These are phyloP conservation scores for Aphelinus certus DNA, from an alignment of 1,140 invertebrate species.

Conservation along the genomic window DNA sequence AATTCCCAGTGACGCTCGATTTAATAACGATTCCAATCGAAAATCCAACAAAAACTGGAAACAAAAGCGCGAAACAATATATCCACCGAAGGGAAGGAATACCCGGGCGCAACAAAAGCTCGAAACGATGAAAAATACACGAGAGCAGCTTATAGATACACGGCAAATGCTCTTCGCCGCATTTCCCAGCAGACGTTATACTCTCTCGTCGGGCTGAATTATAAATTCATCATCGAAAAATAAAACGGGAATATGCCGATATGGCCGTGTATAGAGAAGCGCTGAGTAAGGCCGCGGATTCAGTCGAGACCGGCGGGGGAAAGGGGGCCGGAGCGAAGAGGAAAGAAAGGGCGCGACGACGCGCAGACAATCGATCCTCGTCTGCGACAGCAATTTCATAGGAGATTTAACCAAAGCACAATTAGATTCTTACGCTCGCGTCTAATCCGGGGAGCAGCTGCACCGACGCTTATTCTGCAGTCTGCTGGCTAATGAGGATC, in stretches of 20 bases:
- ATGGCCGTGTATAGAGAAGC: slow-evolving; percentile 7
- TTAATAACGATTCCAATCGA: too few relatives aligned
- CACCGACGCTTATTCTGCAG: background rate
- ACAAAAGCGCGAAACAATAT: too few relatives aligned
- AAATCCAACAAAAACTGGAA: too few relatives aligned
- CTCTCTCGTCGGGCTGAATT: slow-evolving; percentile 4
- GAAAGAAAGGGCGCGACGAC: background rate
- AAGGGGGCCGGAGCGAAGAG: background rate
- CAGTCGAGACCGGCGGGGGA: background rate
- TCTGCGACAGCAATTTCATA: slow-evolving; percentile 28
- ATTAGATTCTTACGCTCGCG: slow-evolving; percentile 25
- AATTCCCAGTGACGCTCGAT: too few relatives aligned
- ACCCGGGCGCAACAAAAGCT: too few relatives aligned
- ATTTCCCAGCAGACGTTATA: too few relatives aligned
- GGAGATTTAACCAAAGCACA: slow-evolving; percentile 25
- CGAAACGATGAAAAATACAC: too few relatives aligned
- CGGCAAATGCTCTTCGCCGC: too few relatives aligned
- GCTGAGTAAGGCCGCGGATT: slow-evolving; percentile 32
- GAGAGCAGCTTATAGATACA: too few relatives aligned
- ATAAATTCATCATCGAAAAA: slow-evolving; percentile 29
- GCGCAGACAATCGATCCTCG: background rate
- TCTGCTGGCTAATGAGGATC: slow-evolving; percentile 24
- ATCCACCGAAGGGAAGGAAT: too few relatives aligned
- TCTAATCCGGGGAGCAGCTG: slow-evolving; percentile 22
- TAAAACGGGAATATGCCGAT: slow-evolving; percentile 23